Percentiles rank a stretch among this genome's conserved stretches.
phyloP scores from a whole-genome alignment of 2,797 vertebrate species.

The Phyllotis vaccarum region DNA sequence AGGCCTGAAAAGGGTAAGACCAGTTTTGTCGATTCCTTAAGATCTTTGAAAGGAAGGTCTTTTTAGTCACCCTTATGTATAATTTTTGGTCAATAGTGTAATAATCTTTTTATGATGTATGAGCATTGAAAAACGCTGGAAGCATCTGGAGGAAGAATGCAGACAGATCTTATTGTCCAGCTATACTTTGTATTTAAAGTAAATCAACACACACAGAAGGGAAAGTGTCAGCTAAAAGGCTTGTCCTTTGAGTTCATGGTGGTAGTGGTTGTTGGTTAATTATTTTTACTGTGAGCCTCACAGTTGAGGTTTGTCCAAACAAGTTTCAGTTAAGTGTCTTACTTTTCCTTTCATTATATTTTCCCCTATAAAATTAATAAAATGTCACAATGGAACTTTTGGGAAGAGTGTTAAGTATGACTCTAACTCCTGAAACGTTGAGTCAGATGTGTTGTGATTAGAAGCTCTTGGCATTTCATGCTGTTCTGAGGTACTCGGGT shows the following conservation, averaged over 20 bases:
- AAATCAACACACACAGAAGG: neutral
- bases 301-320: neutral
- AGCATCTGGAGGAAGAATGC: neutral
- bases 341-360: neutral
- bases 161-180: neutral
- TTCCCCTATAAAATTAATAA: neutral
- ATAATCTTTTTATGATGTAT: slow-evolving; percentile 24
- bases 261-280: neutral
- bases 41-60: neutral
- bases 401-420: neutral
- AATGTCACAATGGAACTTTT: neutral
- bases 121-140: neutral
- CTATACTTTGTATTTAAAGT: neutral
- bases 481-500: neutral
- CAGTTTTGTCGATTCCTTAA: neutral
- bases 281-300: neutral
- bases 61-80: neutral
- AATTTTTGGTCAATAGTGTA: slow-evolving; percentile 8
- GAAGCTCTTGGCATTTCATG: neutral
- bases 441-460: neutral
- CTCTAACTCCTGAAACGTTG: neutral
- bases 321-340: neutral
- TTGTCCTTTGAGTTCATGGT: neutral
- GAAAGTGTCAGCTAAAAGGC: neutral
- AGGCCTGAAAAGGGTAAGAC: neutral